Evolutionary conservation across 2,797 vertebrate species (phyloP).

Genomic region (Ctenopoma multispine): DNA sequence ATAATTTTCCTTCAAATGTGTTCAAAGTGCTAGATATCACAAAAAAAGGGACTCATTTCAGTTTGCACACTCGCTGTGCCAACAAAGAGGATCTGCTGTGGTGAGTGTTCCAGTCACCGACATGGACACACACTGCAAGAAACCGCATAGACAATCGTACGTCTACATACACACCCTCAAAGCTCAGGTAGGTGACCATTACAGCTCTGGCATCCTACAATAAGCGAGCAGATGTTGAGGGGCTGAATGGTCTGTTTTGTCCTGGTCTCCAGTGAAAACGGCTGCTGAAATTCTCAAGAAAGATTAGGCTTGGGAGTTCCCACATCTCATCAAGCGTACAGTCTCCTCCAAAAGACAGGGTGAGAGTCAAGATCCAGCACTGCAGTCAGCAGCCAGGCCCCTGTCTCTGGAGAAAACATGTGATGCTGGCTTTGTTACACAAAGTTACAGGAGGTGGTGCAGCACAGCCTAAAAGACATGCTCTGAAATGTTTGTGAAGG

Average conservation of each 20-base stretch:
- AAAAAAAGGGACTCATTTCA: slow-evolving; percentile 38
- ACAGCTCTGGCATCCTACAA: slow-evolving; percentile 51
- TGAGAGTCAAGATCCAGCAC: slow-evolving; percentile 48
- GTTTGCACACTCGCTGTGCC: slow-evolving; percentile 56
- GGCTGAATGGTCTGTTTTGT: slow-evolving; percentile 65
- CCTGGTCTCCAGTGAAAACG: slow-evolving; percentile 58
- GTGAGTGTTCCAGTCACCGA: slow-evolving; percentile 31
- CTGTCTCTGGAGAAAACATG: slow-evolving; percentile 43
- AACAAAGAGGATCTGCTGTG: slow-evolving; percentile 44
- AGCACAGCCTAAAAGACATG: neutral
- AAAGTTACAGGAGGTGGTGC: slow-evolving; percentile 37
- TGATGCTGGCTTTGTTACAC: slow-evolving; percentile 32
- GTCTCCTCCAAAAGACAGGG: slow-evolving; percentile 57
- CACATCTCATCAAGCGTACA: slow-evolving; percentile 70
- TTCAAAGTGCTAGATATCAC: slow-evolving; percentile 61
- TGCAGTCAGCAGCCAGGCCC: slow-evolving; percentile 31
- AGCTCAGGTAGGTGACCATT: slow-evolving; percentile 55
- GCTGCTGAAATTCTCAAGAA: slow-evolving; percentile 65
- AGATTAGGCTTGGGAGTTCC: slow-evolving; percentile 74
- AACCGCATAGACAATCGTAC: slow-evolving; percentile 6
- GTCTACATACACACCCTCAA: slow-evolving; percentile 12
- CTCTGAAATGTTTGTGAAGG: neutral
- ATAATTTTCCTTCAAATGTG: slow-evolving; percentile 50
- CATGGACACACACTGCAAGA: slow-evolving; percentile 2
- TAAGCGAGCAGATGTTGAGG: slow-evolving; percentile 78